Percentiles rank a stretch among this genome's conserved stretches.
phyloP scores from a whole-genome alignment of 2,797 vertebrate species.

The Dryobates pubescens region DNA sequence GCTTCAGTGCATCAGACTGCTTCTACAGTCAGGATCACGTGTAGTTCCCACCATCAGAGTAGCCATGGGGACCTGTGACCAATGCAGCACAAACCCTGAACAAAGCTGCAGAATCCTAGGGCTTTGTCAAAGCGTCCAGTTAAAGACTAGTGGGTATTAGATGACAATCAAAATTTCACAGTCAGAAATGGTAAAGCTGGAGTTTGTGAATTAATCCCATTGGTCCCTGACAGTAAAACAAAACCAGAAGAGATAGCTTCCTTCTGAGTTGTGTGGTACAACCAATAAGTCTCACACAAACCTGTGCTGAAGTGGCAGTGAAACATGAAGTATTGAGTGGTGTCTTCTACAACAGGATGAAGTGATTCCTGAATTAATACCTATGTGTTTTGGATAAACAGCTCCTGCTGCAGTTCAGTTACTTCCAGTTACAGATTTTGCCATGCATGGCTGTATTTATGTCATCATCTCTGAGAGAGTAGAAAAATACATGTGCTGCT shows the following conservation, averaged over 20 bases:
- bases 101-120: neutral
- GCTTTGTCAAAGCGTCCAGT: neutral
- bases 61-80: neutral
- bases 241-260: neutral
- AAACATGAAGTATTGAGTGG: neutral
- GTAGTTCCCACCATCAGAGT: neutral
- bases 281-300: neutral
- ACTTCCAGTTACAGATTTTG: neutral
- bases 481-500: neutral
- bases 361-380: neutral
- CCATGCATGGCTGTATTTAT: neutral
- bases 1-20: neutral
- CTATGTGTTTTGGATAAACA: neutral
- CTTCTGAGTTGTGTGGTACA: rapidly evolving
- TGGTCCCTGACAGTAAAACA: neutral
- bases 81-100: neutral
- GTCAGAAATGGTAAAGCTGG: neutral
- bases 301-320: neutral
- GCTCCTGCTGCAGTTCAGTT: neutral
- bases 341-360: neutral
- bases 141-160: neutral
- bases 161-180: neutral
- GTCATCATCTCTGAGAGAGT: neutral
- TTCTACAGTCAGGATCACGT: neutral
- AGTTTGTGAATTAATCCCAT: neutral